Conservation (phyloP, 53 echinoderm and acorn worm species). For the Hippasteria phrygiana region DNA sequence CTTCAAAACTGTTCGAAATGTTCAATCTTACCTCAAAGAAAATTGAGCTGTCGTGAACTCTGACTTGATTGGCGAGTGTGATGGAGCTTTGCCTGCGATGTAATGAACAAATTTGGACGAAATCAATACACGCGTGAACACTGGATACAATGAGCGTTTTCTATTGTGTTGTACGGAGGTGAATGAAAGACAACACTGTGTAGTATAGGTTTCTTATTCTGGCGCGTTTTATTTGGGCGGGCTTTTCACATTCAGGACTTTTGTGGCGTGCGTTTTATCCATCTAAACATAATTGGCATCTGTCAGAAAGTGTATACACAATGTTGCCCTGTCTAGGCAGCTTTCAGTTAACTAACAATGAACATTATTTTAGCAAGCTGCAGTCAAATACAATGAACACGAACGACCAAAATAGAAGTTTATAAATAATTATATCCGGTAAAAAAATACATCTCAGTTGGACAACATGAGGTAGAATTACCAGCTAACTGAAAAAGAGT, state of each 20-base stretch:
- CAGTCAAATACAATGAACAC: not conserved
- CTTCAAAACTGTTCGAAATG: too few species aligned
- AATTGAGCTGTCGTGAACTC: not conserved
- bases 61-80: not conserved
- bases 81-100: not conserved
- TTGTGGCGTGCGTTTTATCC: not conserved
- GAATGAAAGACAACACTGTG: not conserved
- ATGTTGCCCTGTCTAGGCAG: not conserved
- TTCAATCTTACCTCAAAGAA: too few species aligned
- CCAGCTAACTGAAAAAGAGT: not conserved
- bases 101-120: not conserved
- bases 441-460: not conserved
- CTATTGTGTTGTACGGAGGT: not conserved
- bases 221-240: not conserved
- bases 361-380: not conserved
- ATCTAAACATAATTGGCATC: not conserved
- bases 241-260: not conserved
- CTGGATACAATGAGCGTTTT: not conserved
- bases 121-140: not conserved
- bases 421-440: not conserved
- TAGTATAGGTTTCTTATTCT: not conserved
- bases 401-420: not conserved
- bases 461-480: not conserved
- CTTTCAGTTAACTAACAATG: not conserved
- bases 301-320: not conserved